Base-by-base conservation (phyloP, 1,140 invertebrate species). In the Hylaeus volcanicus region DNA sequence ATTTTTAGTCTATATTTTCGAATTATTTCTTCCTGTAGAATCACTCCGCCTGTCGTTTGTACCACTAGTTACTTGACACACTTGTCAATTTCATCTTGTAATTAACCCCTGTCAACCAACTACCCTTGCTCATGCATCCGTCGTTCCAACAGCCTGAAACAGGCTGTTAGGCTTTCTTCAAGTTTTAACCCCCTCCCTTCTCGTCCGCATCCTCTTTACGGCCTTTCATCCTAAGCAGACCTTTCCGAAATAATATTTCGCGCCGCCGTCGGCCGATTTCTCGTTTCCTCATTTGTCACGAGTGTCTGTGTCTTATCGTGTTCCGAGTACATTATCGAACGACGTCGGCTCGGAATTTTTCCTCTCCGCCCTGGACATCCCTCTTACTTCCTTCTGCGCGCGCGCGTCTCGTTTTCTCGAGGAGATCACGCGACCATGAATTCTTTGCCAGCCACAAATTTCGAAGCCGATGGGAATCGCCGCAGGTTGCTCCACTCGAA, bases 201-300 rank as follows among this genome's bases (percentile, higher is more conserved):
- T 56, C 81, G 69, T 51, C 26, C 51, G 11, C 51, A 51, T 11
- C 11, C 51, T 51, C 39, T 51, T 48, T 15, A 26, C 15, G 26
- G 82, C 45, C 48, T 79, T 74, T 78, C 74, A 60, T 45, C 74
- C 75, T 53, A 37, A n/a, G 2, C 55, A 3, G 68, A 48, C 71
- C 63, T 66, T 69, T 84, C 68, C 72, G 61, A 26, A 26, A 26
- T 26, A 26, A 26, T 26, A 1, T 53, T 60, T 58, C 51, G 26
- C 63, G 53, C 43, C n/a, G 51, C 61, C 39, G 9, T 61, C 58
- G 9, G 74, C 58, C 60, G 69, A 73, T 73, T 75, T 41, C 71
- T 65, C 63, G 56, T 48, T 78, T 71, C 71, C 85, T 85, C 79
- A 86, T 88, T 89, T 88, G 83, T 88, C 86, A 87, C 78, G 55